A percentile compares a stretch with the other conserved stretches of the same genome.
Evolutionary conservation across 2,113 vertebrate genomes (phyloP).

Genomic region (Astur gentilis): DNA sequence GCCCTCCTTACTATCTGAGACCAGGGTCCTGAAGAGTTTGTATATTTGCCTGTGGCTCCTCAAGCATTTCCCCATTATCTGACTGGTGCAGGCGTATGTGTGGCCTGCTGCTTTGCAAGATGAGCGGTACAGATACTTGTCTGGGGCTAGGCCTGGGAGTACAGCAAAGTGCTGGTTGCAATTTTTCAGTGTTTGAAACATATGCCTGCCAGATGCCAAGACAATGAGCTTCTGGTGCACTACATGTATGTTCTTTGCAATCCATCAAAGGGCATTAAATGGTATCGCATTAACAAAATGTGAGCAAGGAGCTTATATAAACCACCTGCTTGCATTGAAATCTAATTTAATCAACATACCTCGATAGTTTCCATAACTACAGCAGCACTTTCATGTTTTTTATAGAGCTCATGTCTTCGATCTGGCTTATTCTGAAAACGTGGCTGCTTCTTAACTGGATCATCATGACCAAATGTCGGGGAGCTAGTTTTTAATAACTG

Average conservation of each 20-base stretch:
- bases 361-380: slow-evolving; percentile 73
- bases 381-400: slow-evolving; percentile 82
- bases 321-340: slow-evolving; percentile 13
- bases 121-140: background rate
- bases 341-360: slow-evolving; percentile 69
- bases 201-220: background rate
- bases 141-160: background rate
- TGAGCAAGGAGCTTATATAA: slow-evolving; percentile 9
- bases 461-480: slow-evolving; percentile 83
- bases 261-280: background rate
- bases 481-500: slow-evolving; percentile 82
- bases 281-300: background rate
- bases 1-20: background rate
- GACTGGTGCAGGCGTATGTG: background rate
- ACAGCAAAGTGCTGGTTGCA: background rate
- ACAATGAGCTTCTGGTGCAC: background rate
- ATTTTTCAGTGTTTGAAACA: background rate
- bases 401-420: slow-evolving; percentile 88
- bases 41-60: background rate
- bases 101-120: background rate
- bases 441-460: slow-evolving; percentile 85
- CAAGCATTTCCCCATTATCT: background rate
- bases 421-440: slow-evolving; percentile 88
- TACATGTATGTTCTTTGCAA: background rate
- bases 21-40: background rate